Base-by-base conservation (phyloP, 1,140 invertebrate species). In the Archivesica marissinica region DNA sequence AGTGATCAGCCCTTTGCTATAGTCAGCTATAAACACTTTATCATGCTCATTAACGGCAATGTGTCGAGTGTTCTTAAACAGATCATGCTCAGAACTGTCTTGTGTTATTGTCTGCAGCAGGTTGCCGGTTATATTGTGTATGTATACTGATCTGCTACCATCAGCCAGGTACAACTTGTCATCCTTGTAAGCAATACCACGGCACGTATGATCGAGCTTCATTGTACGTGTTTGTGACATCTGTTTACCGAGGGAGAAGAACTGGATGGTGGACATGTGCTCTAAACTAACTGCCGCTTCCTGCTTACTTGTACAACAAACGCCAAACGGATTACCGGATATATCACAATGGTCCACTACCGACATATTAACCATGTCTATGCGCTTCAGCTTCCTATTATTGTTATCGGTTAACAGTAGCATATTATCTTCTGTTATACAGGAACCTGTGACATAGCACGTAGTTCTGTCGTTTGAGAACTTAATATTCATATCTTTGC, bases 401-500 rank as follows among this genome's bases (percentile, higher is more conserved):
- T 25, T 56, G 9, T 6, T 15, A 59, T 76, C 74, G 39, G 28
- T 41, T 9, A 76, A 9, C 4, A 76, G 52, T 2, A 59, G 41
- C 28, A 13, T 0, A 23, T 33, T 20, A 50, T 47, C 68, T 47
- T 50, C 35, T 23, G 44, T 72, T 35, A 56, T 20, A 20, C 74
- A 56, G 23, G 50, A 56, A 17, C 50, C 50, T 2, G 3, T 56
- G 35, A 52, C 35, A 75, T 35, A 0, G 54, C 72, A 75, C n/a
- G 30, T 35, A 25, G 30, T 35, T 13, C 13, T 17, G 41, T 76
- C 74, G 0, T 52, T 7, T 33, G 47, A 23, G 0, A 76, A 1
- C 17, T 56, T 54, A 25, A 76, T 33, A 33, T 76, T 76, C n/a
- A 76, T 76, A 56, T 76, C 74, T 56, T 41, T 56, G 20, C 9